Evolutionary conservation across 2,113 vertebrate genomes (phyloP), one percentile per base, ranked within the genome.

Genomic region (Aegithalos caudatus): DNA sequence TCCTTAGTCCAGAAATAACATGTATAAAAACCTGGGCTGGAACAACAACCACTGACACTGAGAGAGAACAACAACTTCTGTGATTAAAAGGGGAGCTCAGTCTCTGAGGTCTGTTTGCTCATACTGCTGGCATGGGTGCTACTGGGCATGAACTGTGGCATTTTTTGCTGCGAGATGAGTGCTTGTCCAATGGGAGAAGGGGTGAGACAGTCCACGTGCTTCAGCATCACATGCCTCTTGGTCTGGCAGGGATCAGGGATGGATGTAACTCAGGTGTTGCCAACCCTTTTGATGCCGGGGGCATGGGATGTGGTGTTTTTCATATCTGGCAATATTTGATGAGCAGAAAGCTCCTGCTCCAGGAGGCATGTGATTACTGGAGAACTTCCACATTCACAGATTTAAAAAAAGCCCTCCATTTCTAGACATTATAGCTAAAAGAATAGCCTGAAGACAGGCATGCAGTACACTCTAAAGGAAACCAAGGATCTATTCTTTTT

Each of bases 51-150:
- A 60, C 60, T 71, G 76, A 88, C 60, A 65, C 56, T 42, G 83
- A 84, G 66, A 73, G 72, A 81, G 92, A 90, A 38, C 31, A 5
- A 47, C 9, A 2, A 16, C 60, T 54, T 47, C 60, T 74, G 76
- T 84, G 82, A 73, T 50, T 88, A 12, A 90, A 92, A 74, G n/a
- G 23, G 45, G 23, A 89, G 61, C 77, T 92, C 64, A 56, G 67
- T 5, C 76, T 92, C 81, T 56, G 56, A 79, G 58, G 37, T 89
- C 81, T 77, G 37, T 87, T 95, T 88, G 88, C 67, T 97, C 74
- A 94, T 79, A 66, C 45, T 94, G 60, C 80, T 97, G 95, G 94
- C 86, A 93, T 5, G 37, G 35, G 56, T 71, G 64, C n/a, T 92
- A 47, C 37, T 88, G 80, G 88, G 88, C 93, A 96, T 1, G 11